A percentile compares a stretch with the other conserved stretches of the same genome.
Conservation (phyloP, 1,140 invertebrate species). For the Drosophila tropicalis region DNA sequence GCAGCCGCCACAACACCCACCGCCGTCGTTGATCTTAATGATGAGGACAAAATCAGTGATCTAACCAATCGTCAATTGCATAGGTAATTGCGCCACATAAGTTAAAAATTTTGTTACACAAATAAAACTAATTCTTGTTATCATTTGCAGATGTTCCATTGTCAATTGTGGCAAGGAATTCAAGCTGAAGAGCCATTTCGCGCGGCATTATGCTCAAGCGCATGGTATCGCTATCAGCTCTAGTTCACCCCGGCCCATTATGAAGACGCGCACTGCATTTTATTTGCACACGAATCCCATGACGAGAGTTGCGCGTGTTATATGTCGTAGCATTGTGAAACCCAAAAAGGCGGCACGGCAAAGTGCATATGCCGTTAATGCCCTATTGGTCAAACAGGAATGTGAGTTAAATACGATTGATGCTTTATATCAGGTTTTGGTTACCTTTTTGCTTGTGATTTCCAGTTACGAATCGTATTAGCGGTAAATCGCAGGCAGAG, state of each 20-base stretch:
- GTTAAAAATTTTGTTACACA: background rate
- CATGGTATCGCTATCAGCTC: constrained; percentile 89
- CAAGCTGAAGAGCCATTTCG: constrained; percentile 95
- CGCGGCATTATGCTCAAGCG: constrained; percentile 95
- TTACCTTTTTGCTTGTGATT: background rate
- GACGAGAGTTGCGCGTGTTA: constrained; percentile 92
- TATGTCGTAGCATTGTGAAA: constrained; percentile 92
- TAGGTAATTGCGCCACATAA: constrained; percentile 48
- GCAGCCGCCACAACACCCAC: constrained; percentile 40
- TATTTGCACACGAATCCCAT: constrained; percentile 95
- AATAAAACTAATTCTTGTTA: background rate
- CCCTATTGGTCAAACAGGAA: constrained; percentile 92
- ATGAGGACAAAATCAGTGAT: constrained; percentile 84
- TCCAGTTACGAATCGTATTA: constrained; percentile 86
- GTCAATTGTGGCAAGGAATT: constrained; percentile 97
- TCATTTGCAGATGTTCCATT: constrained; percentile 89
- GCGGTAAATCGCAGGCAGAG: constrained; percentile 86
- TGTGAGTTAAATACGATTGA: constrained; percentile 85
- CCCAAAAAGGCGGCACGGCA: constrained; percentile 93
- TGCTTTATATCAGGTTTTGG: background rate
- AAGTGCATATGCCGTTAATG: constrained; percentile 94
- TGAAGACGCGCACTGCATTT: constrained; percentile 98
- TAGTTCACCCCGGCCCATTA: constrained; percentile 94
- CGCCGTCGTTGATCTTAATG: constrained; percentile 75
- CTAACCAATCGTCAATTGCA: constrained; percentile 83